Base-by-base conservation (phyloP, 1,140 invertebrate genomes). In the Pemphigus obesinymphae region DNA sequence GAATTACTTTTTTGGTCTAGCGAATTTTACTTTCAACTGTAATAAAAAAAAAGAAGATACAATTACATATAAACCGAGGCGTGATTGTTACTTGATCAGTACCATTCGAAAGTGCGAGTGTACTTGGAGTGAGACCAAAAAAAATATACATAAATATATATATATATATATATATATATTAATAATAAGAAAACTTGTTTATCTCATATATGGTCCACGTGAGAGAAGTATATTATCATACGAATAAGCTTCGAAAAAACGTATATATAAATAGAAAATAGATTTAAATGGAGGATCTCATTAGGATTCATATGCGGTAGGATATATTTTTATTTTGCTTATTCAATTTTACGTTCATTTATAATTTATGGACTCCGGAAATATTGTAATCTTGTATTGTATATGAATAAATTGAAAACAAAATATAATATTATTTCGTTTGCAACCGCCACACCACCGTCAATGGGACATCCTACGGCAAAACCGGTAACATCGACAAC, bases 351-450 rank as follows among this genome's bases (percentile, higher is more conserved):
- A 45, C 23, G 68, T 26, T 43, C 15, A 23, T 70, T 70, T 45
- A 70, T 70, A 70, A 70, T 70, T 70, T 45, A 70, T 70, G 13
- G 37, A 70, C 68, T 29, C 70, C 70, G 70, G 45, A 73, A 50
- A 50, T 31, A 50, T 73, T 50, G n/a, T 73, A 73, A 73, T 48
- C 40, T 26, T 26, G 43, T 17, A 40, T 68, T 40, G 15, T 40
- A 40, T 43, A 37, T 13, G 45, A 50, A 73, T 73, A 73, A 73
- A 73, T 73, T 73, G 43, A 73, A 48, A 73, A 73, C 68, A 48
- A 72, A 58, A 61, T 53, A 34, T 72, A 7, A 1, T 48, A 48
- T 29, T 34, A 48, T 72, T 72, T 72, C 68, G 40, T 72, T 72
- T 17, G 43, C 68, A 2, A n/a, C 23, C n/a, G 37, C 66, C 15